phyloP scores from a whole-genome alignment of 2,797 vertebrate genomes.

The Danio kyathit region DNA sequence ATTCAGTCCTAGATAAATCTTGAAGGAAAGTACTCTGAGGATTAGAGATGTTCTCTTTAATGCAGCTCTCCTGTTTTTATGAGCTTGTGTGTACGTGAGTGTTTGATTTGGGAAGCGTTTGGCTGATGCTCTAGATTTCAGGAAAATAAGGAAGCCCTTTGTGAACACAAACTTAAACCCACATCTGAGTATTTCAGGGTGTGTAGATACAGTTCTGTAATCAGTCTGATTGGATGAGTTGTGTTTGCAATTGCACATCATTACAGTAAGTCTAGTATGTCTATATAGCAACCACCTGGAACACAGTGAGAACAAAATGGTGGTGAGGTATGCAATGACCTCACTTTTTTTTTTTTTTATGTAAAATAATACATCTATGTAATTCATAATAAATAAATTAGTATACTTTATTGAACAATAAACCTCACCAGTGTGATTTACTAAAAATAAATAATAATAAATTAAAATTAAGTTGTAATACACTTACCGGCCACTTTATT shows the following conservation, averaged over 20 bases:
- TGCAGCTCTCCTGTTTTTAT: neutral
- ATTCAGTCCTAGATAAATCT: slow-evolving; percentile 12
- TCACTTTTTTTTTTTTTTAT: too few species aligned
- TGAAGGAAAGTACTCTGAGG: slow-evolving; percentile 1
- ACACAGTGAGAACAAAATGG: too few species aligned
- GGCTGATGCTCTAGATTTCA: slow-evolving; percentile 3
- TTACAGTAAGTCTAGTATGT: too few species aligned
- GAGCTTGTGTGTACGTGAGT: neutral
- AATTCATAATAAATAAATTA: too few species aligned
- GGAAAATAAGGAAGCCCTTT: neutral
- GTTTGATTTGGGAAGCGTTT: neutral
- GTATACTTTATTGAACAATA: neutral
- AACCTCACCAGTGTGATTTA: neutral
- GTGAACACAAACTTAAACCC: neutral
- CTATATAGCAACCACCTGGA: too few species aligned
- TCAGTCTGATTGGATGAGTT: neutral
- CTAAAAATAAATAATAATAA: too few species aligned
- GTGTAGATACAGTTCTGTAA: neutral
- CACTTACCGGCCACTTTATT: too few species aligned
- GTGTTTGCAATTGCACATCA: neutral
- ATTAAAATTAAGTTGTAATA: neutral
- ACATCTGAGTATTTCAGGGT: neutral
- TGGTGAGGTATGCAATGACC: too few species aligned
- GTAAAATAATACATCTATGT: too few species aligned
- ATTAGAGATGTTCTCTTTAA: slow-evolving; percentile 17